These are phyloP conservation scores for Mythimna ferrago DNA, from an alignment of 2,888 invertebrate species.

Conservation along the genomic window DNA sequence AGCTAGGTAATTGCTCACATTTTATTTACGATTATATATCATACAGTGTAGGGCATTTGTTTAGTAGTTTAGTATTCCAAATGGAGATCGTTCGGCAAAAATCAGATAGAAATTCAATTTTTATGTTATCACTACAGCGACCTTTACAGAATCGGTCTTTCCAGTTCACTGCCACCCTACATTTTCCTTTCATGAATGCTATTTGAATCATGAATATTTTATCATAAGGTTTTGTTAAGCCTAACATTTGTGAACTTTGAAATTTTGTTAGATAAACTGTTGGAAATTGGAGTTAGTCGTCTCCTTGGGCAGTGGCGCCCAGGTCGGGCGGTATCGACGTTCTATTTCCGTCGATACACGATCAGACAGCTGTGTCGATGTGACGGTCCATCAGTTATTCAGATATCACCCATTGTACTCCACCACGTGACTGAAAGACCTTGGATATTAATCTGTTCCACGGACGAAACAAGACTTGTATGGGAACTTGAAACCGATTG, in stretches of 20 bases:
- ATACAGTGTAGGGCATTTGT: not conserved
- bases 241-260: conserved; percentile 32
- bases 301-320: conserved; percentile 63
- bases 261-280: conserved; percentile 32
- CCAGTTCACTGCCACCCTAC: conserved; percentile 45
- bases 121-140: conserved; percentile 33
- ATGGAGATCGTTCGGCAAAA: conserved; percentile 17
- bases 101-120: conserved; percentile 33
- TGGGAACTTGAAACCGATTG: conserved; percentile 16
- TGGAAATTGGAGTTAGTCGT: conserved; percentile 39
- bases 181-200: conserved; percentile 41
- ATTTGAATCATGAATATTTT: conserved; percentile 55
- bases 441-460: conserved; percentile 58
- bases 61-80: conserved; percentile 26
- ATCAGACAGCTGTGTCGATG: conserved; percentile 73
- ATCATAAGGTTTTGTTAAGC: conserved; percentile 37
- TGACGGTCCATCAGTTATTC: conserved; percentile 79
- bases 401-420: conserved; percentile 72
- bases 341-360: conserved; percentile 77
- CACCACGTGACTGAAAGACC: conserved; percentile 65
- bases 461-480: conserved; percentile 22
- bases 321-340: conserved; percentile 72
- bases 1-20: conserved; percentile 17
- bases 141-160: conserved; percentile 47
- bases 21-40: conserved; percentile 32